Evolutionary conservation across 2,113 vertebrate genomes (phyloP).

Genomic region (Elephantulus edwardii): DNA sequence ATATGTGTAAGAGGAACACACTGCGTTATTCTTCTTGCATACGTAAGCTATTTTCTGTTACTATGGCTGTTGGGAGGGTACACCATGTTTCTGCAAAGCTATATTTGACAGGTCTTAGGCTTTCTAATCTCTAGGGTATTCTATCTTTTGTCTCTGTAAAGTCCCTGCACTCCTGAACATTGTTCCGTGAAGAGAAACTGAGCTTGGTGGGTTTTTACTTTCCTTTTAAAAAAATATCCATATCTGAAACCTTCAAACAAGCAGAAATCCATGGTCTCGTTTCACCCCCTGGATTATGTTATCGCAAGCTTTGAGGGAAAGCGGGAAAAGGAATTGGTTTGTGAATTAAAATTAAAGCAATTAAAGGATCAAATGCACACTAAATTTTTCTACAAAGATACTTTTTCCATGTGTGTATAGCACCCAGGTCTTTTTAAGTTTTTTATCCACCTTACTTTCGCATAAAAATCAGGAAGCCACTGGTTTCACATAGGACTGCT

Average conservation of each 20-base stretch:
- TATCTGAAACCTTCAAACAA: constrained; percentile 70
- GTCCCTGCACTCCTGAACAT: constrained; percentile 66
- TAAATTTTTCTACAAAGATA: constrained; percentile 76
- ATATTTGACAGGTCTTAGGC: constrained; percentile 74
- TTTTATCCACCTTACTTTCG: constrained; percentile 80
- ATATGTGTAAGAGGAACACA: neutral
- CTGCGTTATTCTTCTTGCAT: neutral
- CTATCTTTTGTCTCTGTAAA: constrained; percentile 76
- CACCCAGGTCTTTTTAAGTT: constrained; percentile 82
- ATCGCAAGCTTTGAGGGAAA: constrained; percentile 78
- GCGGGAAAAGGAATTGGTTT: constrained; percentile 69
- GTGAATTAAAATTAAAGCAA: constrained; percentile 80
- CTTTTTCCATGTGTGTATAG: constrained; percentile 72
- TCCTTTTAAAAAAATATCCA: constrained; percentile 78
- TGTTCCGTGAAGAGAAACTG: constrained; percentile 59
- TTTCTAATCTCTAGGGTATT: constrained; percentile 70
- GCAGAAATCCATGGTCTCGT: constrained; percentile 66
- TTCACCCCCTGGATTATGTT: constrained; percentile 71
- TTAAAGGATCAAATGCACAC: constrained; percentile 81
- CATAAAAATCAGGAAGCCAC: constrained; percentile 84
- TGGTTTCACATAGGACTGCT: constrained; percentile 75
- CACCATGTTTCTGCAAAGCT: constrained; percentile 72
- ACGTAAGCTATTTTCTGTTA: constrained; percentile 55
- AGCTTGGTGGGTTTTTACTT: constrained; percentile 67
- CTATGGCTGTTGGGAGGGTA: constrained; percentile 64